Base-by-base conservation (phyloP, 2,113 vertebrate genomes). In the Tachuris rubrigastra region DNA sequence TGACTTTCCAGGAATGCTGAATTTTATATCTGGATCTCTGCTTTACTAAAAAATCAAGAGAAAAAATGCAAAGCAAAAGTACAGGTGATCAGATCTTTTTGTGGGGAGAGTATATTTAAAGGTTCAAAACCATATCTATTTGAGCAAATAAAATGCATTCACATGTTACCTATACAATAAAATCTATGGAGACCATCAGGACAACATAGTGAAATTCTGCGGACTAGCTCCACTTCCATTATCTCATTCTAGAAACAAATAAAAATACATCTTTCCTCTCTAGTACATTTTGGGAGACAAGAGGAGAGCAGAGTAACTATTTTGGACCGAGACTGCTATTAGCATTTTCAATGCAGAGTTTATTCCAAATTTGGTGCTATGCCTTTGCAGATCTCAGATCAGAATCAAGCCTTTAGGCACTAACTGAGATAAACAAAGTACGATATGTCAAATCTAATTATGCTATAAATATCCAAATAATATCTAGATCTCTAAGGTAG, bases 381-480 rank as follows among this genome's bases (percentile, higher is more conserved):
- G 88, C 30, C 46, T 81, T 56, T 90, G 87, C 62, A 87, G 72
- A 87, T 79, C 85, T 88, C 67, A 88, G 79, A 95, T 80, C 85
- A 81, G 92, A 92, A 96, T 86, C 86, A 91, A 92, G 90, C 90
- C 87, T 89, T 89, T 68, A 85, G 93, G 93, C 93, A 84, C 59
- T 92, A 95, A 91, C 74, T 71, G 79, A 89, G 80, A 97, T 96
- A 95, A 96, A 94, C 92, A 96, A 91, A 97, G 73, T 76, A 88
- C 14, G 41, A 87, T 90, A 86, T 1, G 25, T 96, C 95, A 96
- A 89, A 83, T 89, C 55, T 93, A 95, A 91, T 93, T 87, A 96
- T 63, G 53, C 56, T 83, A 91, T 84, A 95, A 94, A 92, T 93
- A 96, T 74, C 76, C 71, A 95, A 94, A 82, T 90, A 92, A 91